Base-by-base conservation (phyloP, 2,113 vertebrate species). In the Tretioscincus oriximinensis region DNA sequence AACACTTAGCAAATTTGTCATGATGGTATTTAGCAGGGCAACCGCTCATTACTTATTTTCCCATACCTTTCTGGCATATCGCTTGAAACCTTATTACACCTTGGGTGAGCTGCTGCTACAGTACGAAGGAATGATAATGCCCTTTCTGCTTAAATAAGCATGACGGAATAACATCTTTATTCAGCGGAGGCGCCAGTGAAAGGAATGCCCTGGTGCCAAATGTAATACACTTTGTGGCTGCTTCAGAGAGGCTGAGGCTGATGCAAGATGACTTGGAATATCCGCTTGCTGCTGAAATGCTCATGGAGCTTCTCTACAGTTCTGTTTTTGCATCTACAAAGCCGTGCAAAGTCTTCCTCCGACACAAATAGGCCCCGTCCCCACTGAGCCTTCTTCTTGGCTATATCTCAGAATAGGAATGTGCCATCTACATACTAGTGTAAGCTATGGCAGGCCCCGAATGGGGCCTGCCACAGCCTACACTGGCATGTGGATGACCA, bases 1-100 rank as follows among this genome's bases (percentile, higher is more conserved):
- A 82, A 90, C 54, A 75, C 90, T 82, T n/a, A 18, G 78, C 79
- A 79, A 82, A 92, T 90, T 91, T 88, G 85, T 90, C 88, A 76
- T 77, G 83, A 85, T 91, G 86, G 82, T 90, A 77, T 88, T 91
- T 92, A 83, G 73, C 88, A 78, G 80, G 88, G 58, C 63, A 88
- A 90, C 86, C 74, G 63, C 84, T 81, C 18, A 9, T 86, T 90
- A 89, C 84, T 93, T 92, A 86, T 91, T 91, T 88, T 80, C 67
- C 21, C 77, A 61, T 81, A 81, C 76, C 76, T 84, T 88, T 92
- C 74, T 54, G 83, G 83, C 66, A 6, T 87, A 82, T 88, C 85
- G 89, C 88, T 88, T 9, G 9, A 61, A 72, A 76, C 67, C 84
- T 73, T 86, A 67, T 4, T 77, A 81, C 78, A 87, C 88, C 86